A percentile compares a stretch with the other conserved stretches of the same genome.
Evolutionary conservation across 1,140 invertebrate species (phyloP).

Genomic region (Eupeodes corollae): DNA sequence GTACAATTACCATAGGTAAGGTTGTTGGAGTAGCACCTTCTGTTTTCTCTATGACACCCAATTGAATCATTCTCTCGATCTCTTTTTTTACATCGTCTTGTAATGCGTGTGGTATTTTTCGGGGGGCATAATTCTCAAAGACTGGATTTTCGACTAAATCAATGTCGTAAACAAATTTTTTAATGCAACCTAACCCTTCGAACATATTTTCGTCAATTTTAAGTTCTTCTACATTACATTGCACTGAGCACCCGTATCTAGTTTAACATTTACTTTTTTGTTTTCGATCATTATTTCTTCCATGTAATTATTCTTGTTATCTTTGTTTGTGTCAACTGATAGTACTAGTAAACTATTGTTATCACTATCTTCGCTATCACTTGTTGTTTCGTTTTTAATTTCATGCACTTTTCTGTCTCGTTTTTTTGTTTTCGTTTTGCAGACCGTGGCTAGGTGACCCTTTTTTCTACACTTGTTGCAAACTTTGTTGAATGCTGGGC

Average conservation of each 20-base stretch:
- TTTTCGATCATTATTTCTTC: not conserved
- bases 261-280: not conserved
- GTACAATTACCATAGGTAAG: too few relatives aligned
- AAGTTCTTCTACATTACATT: not conserved
- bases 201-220: constrained; percentile 4
- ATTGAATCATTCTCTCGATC: too few relatives aligned
- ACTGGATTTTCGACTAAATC: too few relatives aligned
- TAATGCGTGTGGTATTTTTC: constrained; percentile 19
- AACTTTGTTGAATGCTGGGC: too few relatives aligned
- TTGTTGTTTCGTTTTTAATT: constrained; percentile 6
- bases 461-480: constrained; percentile 3
- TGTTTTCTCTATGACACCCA: too few relatives aligned
- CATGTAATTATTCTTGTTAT: not conserved
- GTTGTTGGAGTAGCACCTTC: too few relatives aligned
- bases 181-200: constrained; percentile 10
- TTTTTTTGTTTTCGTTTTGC: too few relatives aligned
- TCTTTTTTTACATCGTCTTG: constrained; percentile 22
- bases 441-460: not conserved
- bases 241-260: constrained; percentile 2
- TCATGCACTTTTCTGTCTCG: constrained; percentile 7
- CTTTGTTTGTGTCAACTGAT: not conserved
- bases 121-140: too few relatives aligned
- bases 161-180: constrained; percentile 14
- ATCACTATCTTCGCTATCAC: constrained; percentile 11
- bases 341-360: constrained; percentile 9